Evolutionary conservation across 2,797 vertebrate species (phyloP), one percentile per base, ranked within the genome.

Genomic region (Lophius americanus): DNA sequence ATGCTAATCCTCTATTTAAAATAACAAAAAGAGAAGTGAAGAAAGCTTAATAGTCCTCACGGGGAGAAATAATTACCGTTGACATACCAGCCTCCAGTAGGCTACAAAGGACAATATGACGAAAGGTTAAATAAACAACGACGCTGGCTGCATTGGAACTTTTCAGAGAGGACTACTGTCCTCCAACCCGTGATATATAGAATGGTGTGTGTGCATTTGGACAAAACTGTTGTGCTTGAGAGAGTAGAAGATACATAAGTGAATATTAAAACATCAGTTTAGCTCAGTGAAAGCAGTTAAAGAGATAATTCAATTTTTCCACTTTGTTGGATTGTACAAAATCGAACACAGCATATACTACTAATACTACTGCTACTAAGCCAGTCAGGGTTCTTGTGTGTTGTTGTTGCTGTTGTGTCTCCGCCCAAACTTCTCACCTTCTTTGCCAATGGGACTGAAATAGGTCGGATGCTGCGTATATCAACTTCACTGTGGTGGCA

Each of bases 251-350:
- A 51, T 60, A 57, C n/a, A 42, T 41, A 67, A 71, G 64, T 60
- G 54, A 71, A 79, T 83, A 46, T 62, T 81, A 75, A 54, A 48
- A 70, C 67, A 63, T 60, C 6, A 7, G 37, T 43, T 32, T 8
- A 44, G 51, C 68, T 70, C 69, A 13, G 46, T 53, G 67, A 75
- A 61, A 69, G 8, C 3, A 4, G 60, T 14, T 76, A 75, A 78
- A 84, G 46, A 75, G 49, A 79, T 78, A 65, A 84, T 73, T 79
- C 57, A 23, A 38, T 74, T 82, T 84, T 79, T 23, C 23, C 36
- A 55, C 70, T 63, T 6, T 10, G 69, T 59, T 60, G 54, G 37
- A 50, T 39, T 10, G 8, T 39, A 51, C 32, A 32, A 48, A 46
- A 55, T 75, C 42, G 23, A 23, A 23, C 23, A 23, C 23, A 23